phyloP scores from a whole-genome alignment of 2,797 vertebrate species.

The Anolis apletophallus region DNA sequence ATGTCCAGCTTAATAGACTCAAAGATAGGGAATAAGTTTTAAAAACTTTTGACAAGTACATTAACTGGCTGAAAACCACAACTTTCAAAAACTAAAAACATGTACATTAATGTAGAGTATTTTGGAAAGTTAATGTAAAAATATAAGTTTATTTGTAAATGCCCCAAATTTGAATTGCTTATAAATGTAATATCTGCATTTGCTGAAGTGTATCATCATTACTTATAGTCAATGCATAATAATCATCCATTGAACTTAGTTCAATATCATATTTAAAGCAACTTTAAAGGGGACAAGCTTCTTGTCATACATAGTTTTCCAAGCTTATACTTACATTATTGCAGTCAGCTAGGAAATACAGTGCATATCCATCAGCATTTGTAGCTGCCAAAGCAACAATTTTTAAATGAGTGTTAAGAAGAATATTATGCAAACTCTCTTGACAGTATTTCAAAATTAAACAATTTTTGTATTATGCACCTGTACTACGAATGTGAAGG shows the following conservation, averaged over 20 bases:
- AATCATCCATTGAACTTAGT: slow-evolving; percentile 31
- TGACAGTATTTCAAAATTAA: background rate
- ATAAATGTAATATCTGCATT: slow-evolving; percentile 11
- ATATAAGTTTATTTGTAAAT: background rate
- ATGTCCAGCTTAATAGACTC: background rate
- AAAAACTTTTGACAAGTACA: background rate
- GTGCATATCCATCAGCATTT: slow-evolving; percentile 98
- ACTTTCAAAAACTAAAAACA: background rate
- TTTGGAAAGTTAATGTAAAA: slow-evolving; percentile 5
- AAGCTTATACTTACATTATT: slow-evolving; percentile 93
- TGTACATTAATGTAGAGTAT: background rate
- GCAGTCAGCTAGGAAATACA: slow-evolving; percentile 99
- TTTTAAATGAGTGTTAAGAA: slow-evolving; percentile 63
- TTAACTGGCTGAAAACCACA: background rate
- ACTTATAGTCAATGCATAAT: slow-evolving; percentile 10
- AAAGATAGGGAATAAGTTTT: background rate
- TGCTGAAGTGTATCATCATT: slow-evolving; percentile 21
- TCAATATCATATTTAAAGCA: slow-evolving; percentile 15
- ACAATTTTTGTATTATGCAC: background rate
- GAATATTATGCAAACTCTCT: background rate
- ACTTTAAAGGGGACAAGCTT: slow-evolving; percentile 36
- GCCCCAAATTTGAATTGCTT: background rate
- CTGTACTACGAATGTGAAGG: background rate
- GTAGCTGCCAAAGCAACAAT: slow-evolving; percentile 87
- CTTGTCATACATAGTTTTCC: slow-evolving; percentile 44